These are phyloP conservation scores for Drosophila prosaltans DNA, from an alignment of 1,140 invertebrate genomes.

Conservation along the genomic window DNA sequence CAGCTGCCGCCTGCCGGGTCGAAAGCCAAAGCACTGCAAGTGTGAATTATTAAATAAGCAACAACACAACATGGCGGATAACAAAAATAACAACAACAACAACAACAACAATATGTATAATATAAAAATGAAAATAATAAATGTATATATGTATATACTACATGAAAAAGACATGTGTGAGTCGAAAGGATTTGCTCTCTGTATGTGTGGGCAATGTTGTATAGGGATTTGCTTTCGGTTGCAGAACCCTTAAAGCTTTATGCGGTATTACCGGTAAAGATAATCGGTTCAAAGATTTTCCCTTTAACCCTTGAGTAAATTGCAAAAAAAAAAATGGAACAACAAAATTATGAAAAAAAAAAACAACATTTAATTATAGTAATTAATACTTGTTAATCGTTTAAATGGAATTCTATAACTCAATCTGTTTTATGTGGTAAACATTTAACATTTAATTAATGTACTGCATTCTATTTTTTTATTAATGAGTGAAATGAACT, in stretches of 20 bases:
- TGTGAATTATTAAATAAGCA: conserved; percentile 57
- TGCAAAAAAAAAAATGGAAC: neutral
- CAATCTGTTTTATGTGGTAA: too few relatives aligned
- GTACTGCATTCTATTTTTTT: too few relatives aligned
- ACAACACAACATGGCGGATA: conserved; percentile 43
- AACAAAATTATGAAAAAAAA: neutral
- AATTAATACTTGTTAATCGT: too few relatives aligned
- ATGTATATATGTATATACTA: conserved; percentile 3
- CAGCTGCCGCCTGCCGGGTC: conserved; percentile 17
- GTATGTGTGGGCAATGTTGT: neutral
- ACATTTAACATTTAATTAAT: too few relatives aligned
- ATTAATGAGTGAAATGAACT: too few relatives aligned
- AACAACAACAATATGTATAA: conserved; percentile 16
- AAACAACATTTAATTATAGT: too few relatives aligned
- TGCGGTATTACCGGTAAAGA: neutral
- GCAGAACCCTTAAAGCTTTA: neutral
- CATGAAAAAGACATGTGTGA: conserved; percentile 13
- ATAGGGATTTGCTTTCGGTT: neutral
- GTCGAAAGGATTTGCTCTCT: conserved; percentile 16
- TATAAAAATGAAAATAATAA: conserved; percentile 43
- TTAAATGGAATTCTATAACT: too few relatives aligned
- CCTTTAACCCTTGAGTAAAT: neutral
- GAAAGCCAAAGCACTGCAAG: conserved; percentile 13
- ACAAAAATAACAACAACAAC: conserved; percentile 28
- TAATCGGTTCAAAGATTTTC: conserved; percentile 7